phyloP scores from a whole-genome alignment of 1,140 invertebrate species.

The Venustaconcha ellipsiformis region DNA sequence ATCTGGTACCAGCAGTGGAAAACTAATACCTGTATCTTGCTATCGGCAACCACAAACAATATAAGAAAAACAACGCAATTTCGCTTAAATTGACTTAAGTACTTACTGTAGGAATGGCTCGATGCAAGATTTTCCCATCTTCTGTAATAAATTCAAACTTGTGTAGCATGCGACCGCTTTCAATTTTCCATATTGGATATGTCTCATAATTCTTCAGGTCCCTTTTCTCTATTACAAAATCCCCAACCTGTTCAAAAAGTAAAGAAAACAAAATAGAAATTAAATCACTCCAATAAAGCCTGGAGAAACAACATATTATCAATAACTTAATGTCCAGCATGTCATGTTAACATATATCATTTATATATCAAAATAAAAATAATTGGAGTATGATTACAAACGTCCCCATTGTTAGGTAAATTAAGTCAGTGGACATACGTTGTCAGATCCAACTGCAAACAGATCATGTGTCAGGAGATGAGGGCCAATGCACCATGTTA shows the following conservation, averaged over 20 bases:
- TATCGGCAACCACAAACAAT: neutral
- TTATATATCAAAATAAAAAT: too few relatives aligned
- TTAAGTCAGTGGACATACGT: too few relatives aligned
- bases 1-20: neutral
- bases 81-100: neutral
- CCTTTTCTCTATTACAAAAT: constrained; percentile 64
- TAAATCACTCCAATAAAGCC: neutral
- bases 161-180: constrained; percentile 59
- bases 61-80: too few relatives aligned
- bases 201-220: constrained; percentile 61
- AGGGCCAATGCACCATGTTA: too few relatives aligned
- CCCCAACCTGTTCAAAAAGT: constrained; percentile 50
- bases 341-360: too few relatives aligned
- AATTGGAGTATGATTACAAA: too few relatives aligned
- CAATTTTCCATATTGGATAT: constrained; percentile 65
- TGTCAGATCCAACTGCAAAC: too few relatives aligned
- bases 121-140: constrained; percentile 55
- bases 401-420: too few relatives aligned
- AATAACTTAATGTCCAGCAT: too few relatives aligned
- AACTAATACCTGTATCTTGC: neutral
- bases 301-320: neutral
- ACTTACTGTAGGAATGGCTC: constrained; percentile 64
- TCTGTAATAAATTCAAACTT: constrained; percentile 63
- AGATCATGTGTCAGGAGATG: too few relatives aligned
- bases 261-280: constrained; percentile 15